A percentile compares a stretch with the other conserved stretches of the same genome.
Evolutionary conservation across 2,113 vertebrate species (phyloP).

Genomic region (Hemibagrus wyckioides): DNA sequence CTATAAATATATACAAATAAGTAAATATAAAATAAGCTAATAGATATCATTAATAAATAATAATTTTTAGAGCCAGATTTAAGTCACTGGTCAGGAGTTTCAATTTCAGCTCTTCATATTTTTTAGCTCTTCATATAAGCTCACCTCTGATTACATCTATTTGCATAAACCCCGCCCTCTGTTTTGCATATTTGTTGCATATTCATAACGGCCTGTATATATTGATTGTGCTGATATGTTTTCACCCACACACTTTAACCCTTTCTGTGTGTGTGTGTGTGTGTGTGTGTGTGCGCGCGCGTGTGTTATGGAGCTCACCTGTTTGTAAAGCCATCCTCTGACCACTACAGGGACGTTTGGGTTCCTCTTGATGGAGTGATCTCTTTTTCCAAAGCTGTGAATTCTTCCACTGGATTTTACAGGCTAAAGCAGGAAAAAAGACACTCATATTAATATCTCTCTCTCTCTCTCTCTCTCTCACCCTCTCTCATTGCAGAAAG

Average conservation of each 20-base stretch:
- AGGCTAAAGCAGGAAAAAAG: constrained; percentile 65
- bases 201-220: neutral
- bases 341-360: constrained; percentile 91
- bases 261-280: neutral
- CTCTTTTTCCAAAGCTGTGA: constrained; percentile 96
- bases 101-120: too few species aligned
- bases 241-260: neutral
- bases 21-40: neutral
- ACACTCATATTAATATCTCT: neutral
- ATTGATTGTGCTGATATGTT: neutral
- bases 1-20: neutral
- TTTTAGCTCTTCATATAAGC: too few species aligned
- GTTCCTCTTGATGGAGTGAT: constrained; percentile 94
- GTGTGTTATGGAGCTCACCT: constrained; percentile 73
- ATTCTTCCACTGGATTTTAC: constrained; percentile 81
- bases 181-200: neutral
- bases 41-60: too few species aligned
- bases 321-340: constrained; percentile 97
- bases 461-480: neutral
- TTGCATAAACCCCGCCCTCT: neutral
- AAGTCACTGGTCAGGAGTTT: too few species aligned
- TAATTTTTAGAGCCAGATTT: too few species aligned
- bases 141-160: too few species aligned
- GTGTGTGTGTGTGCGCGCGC: neutral
- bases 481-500: neutral